A percentile compares a stretch with the other conserved stretches of the same genome.
These are phyloP conservation scores for Camponotus vicinus DNA, from an alignment of 1,140 invertebrate species.

Conservation along the genomic window DNA sequence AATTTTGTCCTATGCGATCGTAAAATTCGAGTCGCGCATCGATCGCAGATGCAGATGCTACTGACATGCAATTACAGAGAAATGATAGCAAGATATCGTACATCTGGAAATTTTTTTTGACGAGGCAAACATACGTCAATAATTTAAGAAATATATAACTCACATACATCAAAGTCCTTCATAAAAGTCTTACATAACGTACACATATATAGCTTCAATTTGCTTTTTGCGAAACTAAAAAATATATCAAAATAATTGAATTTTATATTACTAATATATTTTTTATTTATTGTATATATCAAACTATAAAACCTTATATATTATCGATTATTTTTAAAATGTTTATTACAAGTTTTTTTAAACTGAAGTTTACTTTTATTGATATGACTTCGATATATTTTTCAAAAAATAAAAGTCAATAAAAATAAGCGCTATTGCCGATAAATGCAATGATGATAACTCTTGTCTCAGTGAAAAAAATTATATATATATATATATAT, in stretches of 20 bases:
- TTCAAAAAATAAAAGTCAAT: constrained; percentile 26
- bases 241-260: background rate
- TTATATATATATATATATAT: too few relatives aligned
- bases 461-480: constrained; percentile 1
- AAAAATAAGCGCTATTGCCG: background rate
- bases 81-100: background rate
- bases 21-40: background rate
- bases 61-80: background rate
- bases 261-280: background rate
- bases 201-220: background rate
- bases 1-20: constrained; percentile 3
- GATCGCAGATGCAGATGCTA: background rate
- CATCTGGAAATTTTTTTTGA: constrained; percentile 12
- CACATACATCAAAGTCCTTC: background rate
- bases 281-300: constrained; percentile 11
- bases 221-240: background rate
- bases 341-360: background rate
- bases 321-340: background rate
- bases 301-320: background rate
- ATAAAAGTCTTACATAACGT: too few relatives aligned
- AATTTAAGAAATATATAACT: background rate
- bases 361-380: constrained; percentile 26
- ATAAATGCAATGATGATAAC: constrained; percentile 35
- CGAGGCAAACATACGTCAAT: background rate
- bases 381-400: constrained; percentile 27